phyloP scores from a whole-genome alignment of 2,797 vertebrate genomes.

The Alcedo quadribrachys region DNA sequence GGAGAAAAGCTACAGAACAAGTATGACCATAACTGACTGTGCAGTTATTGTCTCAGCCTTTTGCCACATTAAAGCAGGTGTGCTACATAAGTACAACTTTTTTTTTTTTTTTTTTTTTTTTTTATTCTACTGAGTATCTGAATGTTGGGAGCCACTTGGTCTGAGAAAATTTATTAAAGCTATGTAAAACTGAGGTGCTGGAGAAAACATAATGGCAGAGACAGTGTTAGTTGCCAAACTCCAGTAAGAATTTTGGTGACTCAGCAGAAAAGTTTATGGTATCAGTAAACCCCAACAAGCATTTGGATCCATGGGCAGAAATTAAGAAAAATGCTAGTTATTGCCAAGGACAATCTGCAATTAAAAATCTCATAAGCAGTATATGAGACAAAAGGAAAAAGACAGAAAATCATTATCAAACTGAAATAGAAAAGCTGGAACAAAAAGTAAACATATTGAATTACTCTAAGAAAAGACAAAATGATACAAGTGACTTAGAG shows the following conservation, averaged over 20 bases:
- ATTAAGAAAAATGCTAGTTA: background rate
- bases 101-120: background rate
- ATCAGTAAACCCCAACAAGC: background rate
- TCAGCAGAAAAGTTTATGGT: background rate
- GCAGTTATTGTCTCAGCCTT: background rate
- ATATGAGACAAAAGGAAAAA: background rate
- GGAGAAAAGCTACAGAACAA: background rate
- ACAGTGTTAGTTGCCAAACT: background rate
- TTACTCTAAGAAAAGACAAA: slow-evolving; percentile 11
- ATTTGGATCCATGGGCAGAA: background rate
- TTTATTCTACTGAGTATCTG: background rate
- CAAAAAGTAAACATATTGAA: background rate
- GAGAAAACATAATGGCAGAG: background rate
- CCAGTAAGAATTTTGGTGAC: background rate
- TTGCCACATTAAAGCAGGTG: background rate
- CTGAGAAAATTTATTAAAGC: background rate
- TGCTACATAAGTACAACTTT: background rate
- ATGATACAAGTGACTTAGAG: background rate
- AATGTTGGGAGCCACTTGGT: background rate
- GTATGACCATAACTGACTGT: background rate
- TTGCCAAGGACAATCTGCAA: background rate
- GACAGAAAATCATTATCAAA: background rate
- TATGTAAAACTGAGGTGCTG: background rate
- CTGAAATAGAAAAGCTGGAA: background rate
- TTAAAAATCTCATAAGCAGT: background rate